phyloP scores from a whole-genome alignment of 2,888 invertebrate species.

The Ashinkailepas kermadecensis region DNA sequence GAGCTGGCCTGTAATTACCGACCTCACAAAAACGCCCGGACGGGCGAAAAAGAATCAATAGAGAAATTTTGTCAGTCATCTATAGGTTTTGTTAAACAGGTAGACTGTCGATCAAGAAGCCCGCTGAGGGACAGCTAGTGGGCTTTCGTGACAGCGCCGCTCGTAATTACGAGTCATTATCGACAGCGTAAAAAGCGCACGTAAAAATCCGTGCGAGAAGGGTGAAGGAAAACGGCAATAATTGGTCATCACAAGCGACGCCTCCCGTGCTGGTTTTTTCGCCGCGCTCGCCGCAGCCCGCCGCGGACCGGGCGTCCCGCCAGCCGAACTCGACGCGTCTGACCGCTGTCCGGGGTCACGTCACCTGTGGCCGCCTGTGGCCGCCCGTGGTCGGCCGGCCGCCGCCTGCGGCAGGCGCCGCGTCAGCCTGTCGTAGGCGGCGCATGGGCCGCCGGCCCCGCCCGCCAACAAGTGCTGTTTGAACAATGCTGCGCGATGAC shows the following conservation, averaged over 20 bases:
- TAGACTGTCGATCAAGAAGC: background rate
- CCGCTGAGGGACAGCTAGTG: background rate
- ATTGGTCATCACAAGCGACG: constrained; percentile 16
- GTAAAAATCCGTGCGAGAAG: constrained; percentile 12
- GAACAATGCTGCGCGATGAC: constrained; percentile 19
- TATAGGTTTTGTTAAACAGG: constrained; percentile 23
- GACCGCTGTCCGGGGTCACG: background rate
- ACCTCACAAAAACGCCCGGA: background rate
- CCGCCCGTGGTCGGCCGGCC: background rate
- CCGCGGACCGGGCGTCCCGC: background rate
- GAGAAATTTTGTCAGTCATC: constrained; percentile 21
- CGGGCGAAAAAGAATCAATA: constrained; percentile 20
- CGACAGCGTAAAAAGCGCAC: background rate
- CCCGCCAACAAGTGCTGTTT: background rate
- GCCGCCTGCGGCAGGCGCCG: background rate
- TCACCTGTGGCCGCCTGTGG: background rate
- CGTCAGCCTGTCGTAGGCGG: too few species aligned
- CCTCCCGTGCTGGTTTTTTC: background rate
- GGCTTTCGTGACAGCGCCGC: constrained; percentile 12
- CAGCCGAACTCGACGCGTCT: background rate
- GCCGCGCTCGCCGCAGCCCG: background rate
- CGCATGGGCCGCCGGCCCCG: too few species aligned
- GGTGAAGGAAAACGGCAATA: constrained; percentile 13
- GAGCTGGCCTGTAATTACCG: constrained; percentile 2
- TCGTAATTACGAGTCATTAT: constrained; percentile 8